These are phyloP conservation scores for Sapajus apella DNA, from an alignment of 2,113 vertebrate species.

Conservation along the genomic window DNA sequence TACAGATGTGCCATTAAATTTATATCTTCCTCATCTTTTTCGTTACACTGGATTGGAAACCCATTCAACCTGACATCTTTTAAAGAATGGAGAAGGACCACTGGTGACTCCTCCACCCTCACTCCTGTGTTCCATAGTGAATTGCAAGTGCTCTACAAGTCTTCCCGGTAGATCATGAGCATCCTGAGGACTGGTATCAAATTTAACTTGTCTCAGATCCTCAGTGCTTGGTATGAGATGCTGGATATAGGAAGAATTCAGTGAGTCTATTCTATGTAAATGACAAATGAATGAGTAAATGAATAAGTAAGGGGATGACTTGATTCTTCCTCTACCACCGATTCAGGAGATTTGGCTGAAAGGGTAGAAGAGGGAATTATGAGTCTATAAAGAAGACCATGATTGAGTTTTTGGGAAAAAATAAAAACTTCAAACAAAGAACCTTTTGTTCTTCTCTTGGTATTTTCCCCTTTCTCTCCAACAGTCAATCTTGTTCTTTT, in stretches of 20 bases:
- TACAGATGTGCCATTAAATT: background rate
- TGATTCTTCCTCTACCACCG: background rate
- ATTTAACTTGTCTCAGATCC: background rate
- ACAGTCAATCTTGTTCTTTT: background rate
- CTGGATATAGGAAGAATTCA: background rate
- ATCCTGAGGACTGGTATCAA: background rate
- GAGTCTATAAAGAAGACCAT: background rate
- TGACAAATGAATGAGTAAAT: background rate
- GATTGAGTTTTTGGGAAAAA: background rate
- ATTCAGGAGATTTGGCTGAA: background rate
- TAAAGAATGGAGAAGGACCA: background rate
- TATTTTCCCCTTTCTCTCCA: background rate
- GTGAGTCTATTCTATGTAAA: background rate
- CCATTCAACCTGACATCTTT: background rate
- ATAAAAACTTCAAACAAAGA: background rate
- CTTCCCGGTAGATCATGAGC: background rate
- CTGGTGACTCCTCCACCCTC: background rate
- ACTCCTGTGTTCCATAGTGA: accelerated
- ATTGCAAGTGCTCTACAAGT: background rate
- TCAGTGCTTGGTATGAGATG: background rate
- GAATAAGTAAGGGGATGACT: background rate
- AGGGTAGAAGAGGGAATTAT: background rate
- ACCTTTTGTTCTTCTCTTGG: background rate
- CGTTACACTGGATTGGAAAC: background rate
- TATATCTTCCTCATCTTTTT: background rate